Evolutionary conservation across 2,888 invertebrate genomes (phyloP).

Genomic region (Byasa hedistus): DNA sequence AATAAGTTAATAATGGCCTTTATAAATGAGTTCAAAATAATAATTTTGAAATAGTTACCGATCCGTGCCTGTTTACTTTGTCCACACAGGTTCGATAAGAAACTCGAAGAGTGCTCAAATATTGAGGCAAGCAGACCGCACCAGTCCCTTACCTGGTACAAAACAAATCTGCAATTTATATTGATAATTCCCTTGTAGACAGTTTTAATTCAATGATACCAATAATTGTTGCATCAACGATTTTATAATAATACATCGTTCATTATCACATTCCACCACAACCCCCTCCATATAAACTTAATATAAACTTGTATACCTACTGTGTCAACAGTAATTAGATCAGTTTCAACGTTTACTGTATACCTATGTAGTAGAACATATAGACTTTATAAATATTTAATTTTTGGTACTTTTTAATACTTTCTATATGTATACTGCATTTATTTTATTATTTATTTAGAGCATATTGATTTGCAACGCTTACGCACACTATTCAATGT

Average conservation of each 20-base stretch:
- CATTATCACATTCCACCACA: conserved; percentile 52
- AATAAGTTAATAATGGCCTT: background rate
- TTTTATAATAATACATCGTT: conserved; percentile 54
- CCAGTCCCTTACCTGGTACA: conserved; percentile 82
- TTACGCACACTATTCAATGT: conserved; percentile 59
- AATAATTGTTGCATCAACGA: conserved; percentile 59
- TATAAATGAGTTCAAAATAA: conserved; percentile 32
- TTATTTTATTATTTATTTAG: conserved; percentile 36
- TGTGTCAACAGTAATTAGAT: conserved; percentile 39
- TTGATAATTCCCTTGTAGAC: conserved; percentile 68
- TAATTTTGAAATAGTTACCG: conserved; percentile 56
- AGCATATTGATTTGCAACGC: conserved; percentile 61
- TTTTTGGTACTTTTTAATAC: conserved; percentile 1
- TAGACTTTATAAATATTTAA: conserved; percentile 26
- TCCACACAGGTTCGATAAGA: conserved; percentile 82
- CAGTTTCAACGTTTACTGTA: conserved; percentile 6
- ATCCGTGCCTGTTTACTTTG: conserved; percentile 72
- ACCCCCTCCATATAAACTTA: conserved; percentile 43
- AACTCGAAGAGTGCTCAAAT: conserved; percentile 84
- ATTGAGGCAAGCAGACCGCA: conserved; percentile 82
- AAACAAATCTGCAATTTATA: conserved; percentile 50
- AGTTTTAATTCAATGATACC: conserved; percentile 50
- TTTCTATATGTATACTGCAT: conserved; percentile 34
- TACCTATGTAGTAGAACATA: conserved; percentile 21
- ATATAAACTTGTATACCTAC: conserved; percentile 56